Evolutionary conservation across 2,888 invertebrate species (phyloP), one percentile per base, ranked within the genome.

Genomic region (Synanthedon tipuliformis): DNA sequence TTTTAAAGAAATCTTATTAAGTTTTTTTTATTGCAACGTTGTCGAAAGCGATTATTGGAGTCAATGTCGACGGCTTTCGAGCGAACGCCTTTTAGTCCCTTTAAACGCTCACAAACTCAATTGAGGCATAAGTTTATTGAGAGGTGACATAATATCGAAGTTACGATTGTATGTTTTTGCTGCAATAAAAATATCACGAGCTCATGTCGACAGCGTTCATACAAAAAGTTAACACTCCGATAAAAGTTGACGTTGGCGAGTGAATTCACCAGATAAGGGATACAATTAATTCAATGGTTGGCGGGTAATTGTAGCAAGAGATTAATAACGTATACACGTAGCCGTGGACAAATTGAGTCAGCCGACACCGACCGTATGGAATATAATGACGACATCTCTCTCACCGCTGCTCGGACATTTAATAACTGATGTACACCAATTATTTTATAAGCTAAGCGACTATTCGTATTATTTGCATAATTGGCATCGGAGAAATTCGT

Each of bases 271-370:
- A 67, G 75, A 77, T 78, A 84, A 76, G 78, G 81, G 63, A 63
- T 62, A 66, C 73, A 73, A 78, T 80, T 78, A 82, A 82, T 80
- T 73, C 73, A 76, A 73, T 69, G 71, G 68, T 64, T 64, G 66
- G 61, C 66, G 67, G 65, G 74, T 78, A 81, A 82, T 78, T 80
- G 81, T 74, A 67, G 65, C 65, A 61, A 65, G 68, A 73, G 71
- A 80, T 85, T 82, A 82, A 80, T 81, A 85, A 76, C 68, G 81
- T 71, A 75, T 73, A 57, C 81, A 82, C 82, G 82, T 81, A 73
- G 63, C 54, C 51, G 56, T 55, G 59, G 80, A 82, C 83, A 83
- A 82, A 83, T 85, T 82, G 77, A 69, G 66, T 65, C 76, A 68
- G 72, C 66, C 69, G 73, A 77, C 70, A 66, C 65, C 76, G 68